A percentile compares a stretch with the other conserved stretches of the same genome.
Conservation (phyloP, 2,888 invertebrate genomes). For the Drosophila monieri region DNA sequence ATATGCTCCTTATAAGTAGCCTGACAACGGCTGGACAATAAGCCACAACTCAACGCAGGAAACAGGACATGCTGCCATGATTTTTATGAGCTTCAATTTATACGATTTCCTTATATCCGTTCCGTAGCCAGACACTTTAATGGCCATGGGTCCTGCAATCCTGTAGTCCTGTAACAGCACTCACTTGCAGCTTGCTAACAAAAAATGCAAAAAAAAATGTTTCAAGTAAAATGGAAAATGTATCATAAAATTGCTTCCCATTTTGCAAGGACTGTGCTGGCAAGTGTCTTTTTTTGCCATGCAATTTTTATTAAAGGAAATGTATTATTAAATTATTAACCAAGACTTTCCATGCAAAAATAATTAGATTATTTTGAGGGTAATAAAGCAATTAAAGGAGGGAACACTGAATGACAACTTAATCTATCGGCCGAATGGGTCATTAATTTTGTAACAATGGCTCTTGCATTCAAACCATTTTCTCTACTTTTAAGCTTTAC, state of each 20-base stretch:
- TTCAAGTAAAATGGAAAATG: slow-evolving; percentile 43
- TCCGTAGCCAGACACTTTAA: slow-evolving; percentile 43
- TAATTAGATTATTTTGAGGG: slow-evolving; percentile 2
- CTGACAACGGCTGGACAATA: slow-evolving; percentile 63
- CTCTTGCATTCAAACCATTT: slow-evolving; percentile 51
- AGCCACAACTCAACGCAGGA: slow-evolving; percentile 46
- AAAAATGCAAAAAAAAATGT: slow-evolving; percentile 18
- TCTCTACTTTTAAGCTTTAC: slow-evolving; percentile 40
- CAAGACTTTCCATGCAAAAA: neutral
- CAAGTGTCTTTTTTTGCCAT: neutral
- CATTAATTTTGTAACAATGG: slow-evolving; percentile 63
- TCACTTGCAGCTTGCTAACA: too few relatives aligned
- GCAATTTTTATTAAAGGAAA: slow-evolving; percentile 54
- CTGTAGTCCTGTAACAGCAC: slow-evolving; percentile 20
- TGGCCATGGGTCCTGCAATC: slow-evolving; percentile 35
- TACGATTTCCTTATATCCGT: slow-evolving; percentile 73
- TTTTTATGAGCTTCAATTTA: slow-evolving; percentile 79
- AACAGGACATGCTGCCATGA: slow-evolving; percentile 69
- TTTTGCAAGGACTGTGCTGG: slow-evolving; percentile 40
- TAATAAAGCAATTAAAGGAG: neutral
- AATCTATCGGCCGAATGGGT: slow-evolving; percentile 55
- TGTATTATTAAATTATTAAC: slow-evolving; percentile 72
- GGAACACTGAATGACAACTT: slow-evolving; percentile 30
- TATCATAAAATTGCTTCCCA: slow-evolving; percentile 61
- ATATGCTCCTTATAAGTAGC: slow-evolving; percentile 12